Percentiles rank a stretch among this genome's conserved stretches.
Conservation (phyloP, 2,888 invertebrate genomes). For the Lasius platythorax region DNA sequence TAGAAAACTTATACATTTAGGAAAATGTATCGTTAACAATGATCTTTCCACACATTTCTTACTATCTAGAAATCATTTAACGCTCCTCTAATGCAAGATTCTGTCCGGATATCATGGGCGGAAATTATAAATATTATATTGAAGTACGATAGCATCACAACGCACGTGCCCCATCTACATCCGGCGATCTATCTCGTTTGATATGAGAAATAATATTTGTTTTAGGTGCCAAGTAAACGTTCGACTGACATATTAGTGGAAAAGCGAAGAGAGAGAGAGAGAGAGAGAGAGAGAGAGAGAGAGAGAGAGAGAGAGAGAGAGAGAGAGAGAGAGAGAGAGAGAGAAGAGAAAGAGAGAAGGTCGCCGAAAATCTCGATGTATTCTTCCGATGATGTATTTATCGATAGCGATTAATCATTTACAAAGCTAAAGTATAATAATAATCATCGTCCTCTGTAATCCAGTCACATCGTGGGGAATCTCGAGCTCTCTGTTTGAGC, state of each 20-base stretch:
- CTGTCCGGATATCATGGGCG: background rate
- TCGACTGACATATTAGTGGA: constrained; percentile 35
- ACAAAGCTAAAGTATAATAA: background rate
- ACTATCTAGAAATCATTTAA: background rate
- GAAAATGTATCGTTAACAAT: background rate
- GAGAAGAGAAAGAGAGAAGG: constrained; percentile 26
- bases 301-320: background rate
- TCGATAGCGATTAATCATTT: constrained; percentile 43
- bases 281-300: background rate
- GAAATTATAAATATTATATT: constrained; percentile 70
- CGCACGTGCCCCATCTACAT: constrained; percentile 59
- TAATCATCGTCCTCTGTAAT: background rate
- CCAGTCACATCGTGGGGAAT: background rate
- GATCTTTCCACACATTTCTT: background rate
- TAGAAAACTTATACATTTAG: background rate
- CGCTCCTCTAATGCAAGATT: background rate
- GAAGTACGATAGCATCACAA: constrained; percentile 59
- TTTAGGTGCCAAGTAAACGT: constrained; percentile 49
- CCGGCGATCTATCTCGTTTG: constrained; percentile 66
- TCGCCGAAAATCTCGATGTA: constrained; percentile 39
- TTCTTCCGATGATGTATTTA: constrained; percentile 43
- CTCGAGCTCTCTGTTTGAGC: background rate
- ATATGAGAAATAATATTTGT: constrained; percentile 78
- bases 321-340: background rate
- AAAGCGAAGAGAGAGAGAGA: constrained; percentile 36